phyloP scores from a whole-genome alignment of 1,140 invertebrate genomes.

The Magallana gigas region DNA sequence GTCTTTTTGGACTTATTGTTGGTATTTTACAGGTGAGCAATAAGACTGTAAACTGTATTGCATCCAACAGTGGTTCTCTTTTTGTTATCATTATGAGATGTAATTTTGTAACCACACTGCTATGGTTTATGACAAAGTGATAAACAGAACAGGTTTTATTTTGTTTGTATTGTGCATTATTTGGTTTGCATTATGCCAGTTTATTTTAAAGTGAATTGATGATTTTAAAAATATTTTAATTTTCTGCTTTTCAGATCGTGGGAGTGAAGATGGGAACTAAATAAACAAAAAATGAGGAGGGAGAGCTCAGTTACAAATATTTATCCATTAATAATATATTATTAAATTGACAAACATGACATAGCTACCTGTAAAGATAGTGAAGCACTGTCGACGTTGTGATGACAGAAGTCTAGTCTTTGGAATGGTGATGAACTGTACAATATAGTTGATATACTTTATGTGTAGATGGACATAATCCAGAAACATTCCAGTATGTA shows the following conservation, averaged over 20 bases:
- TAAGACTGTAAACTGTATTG: background rate
- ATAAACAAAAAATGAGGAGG: constrained; percentile 36
- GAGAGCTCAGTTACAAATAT: constrained; percentile 1
- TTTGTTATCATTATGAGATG: too few relatives aligned
- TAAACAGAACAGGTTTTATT: too few relatives aligned
- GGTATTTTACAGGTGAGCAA: constrained; percentile 91
- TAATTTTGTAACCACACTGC: too few relatives aligned
- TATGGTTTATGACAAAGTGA: too few relatives aligned
- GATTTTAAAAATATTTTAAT: too few relatives aligned
- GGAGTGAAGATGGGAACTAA: constrained; percentile 59
- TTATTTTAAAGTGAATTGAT: too few relatives aligned
- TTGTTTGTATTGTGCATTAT: too few relatives aligned
- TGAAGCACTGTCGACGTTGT: background rate
- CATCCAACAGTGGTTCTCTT: too few relatives aligned
- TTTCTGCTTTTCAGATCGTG: constrained; percentile 56
- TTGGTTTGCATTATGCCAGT: too few relatives aligned
- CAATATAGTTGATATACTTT: background rate
- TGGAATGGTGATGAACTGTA: background rate
- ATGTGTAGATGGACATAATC: constrained; percentile 7
- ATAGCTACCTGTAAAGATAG: background rate
- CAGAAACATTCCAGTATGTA: constrained; percentile 19
- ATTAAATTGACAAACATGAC: constrained; percentile 23
- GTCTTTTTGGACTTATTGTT: constrained; percentile 98
- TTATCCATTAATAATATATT: background rate
- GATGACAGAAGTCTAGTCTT: background rate